Evolutionary conservation across 92 coral and sea anemone genomes (phyloP), one percentile per base, ranked within the genome.

Genomic region (Paramuricea clavata): DNA sequence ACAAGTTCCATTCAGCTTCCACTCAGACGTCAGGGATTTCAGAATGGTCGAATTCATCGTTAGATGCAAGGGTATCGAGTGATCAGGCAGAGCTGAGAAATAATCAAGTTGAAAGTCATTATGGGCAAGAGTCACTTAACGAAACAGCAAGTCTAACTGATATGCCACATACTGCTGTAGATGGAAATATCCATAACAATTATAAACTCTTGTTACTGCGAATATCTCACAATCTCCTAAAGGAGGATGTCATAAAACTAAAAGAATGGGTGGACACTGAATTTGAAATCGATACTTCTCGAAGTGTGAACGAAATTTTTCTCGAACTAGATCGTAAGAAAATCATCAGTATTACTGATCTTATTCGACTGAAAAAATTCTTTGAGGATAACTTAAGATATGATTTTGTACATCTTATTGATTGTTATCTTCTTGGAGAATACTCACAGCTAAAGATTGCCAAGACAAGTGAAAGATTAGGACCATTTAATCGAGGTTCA

Each of bases 251-350:
- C 2, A 3, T 11, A 3, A 72, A 72, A 7, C 28, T 72, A 34
- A 72, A 35, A 36, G 15, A 11, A 23, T 39, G 78, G 56, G 56
- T 32, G 5, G 35, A 31, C 19, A 23, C 32, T 1, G 34, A 74
- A 28, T 41, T 43, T 74, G 35, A 26, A 41, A 8, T 74, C 32
- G 59, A 76, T 25, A 22, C 41, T 3, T 49, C 68, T 5, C 10
- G n/a, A 32, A 25, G 50, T 26, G 52, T 76, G 19, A 49, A 28
- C 12, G 62, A 27, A 1, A 52, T 76, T 32, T 22, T 76, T 28
- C 13, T 49, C 8, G 82, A 50, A 8, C 1, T 76, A 43, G 82
- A 76, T 49, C 82, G 82, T 10, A 49, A 76, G 82, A 19, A 56
- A 52, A 44, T 76, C n/a, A 76, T 65, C 39, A 65, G 72, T 31